A percentile compares a stretch with the other conserved stretches of the same genome.
These are phyloP conservation scores for Pseudochirops cupreus DNA, from an alignment of 2,797 vertebrate species.

Conservation along the genomic window DNA sequence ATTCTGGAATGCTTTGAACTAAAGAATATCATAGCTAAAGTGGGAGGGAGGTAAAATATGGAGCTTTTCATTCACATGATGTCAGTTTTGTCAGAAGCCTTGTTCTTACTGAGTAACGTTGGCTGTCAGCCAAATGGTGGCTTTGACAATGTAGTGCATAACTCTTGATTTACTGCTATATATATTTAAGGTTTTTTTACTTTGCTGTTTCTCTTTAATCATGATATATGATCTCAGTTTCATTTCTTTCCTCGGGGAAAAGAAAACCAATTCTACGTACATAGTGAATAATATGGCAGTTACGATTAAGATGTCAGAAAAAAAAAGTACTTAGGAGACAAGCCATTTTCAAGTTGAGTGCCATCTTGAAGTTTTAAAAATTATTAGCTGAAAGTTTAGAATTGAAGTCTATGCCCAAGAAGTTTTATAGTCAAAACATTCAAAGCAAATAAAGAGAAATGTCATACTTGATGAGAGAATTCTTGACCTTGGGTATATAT, in stretches of 20 bases:
- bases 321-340: not conserved
- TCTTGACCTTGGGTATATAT: not conserved
- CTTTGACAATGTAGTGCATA: not conserved
- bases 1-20: not conserved
- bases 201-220: slow-evolving; percentile 56
- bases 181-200: slow-evolving; percentile 55
- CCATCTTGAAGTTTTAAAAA: slow-evolving; percentile 39
- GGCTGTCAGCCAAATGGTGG: slow-evolving; percentile 29
- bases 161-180: slow-evolving; percentile 29
- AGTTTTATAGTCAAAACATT: not conserved
- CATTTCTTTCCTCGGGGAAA: slow-evolving; percentile 43
- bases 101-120: slow-evolving; percentile 20
- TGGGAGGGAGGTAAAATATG: not conserved
- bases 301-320: slow-evolving; percentile 59
- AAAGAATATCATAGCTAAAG: not conserved
- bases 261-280: slow-evolving; percentile 48
- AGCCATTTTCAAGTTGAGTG: slow-evolving; percentile 32
- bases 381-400: slow-evolving; percentile 50
- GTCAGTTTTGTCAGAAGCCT: slow-evolving; percentile 7
- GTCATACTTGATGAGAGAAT: slow-evolving; percentile 9
- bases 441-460: slow-evolving; percentile 42
- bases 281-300: slow-evolving; percentile 25
- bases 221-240: slow-evolving; percentile 18
- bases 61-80: slow-evolving; percentile 46
- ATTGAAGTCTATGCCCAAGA: not conserved